phyloP scores from a whole-genome alignment of 2,888 invertebrate species.

The Achlya flavicornis region DNA sequence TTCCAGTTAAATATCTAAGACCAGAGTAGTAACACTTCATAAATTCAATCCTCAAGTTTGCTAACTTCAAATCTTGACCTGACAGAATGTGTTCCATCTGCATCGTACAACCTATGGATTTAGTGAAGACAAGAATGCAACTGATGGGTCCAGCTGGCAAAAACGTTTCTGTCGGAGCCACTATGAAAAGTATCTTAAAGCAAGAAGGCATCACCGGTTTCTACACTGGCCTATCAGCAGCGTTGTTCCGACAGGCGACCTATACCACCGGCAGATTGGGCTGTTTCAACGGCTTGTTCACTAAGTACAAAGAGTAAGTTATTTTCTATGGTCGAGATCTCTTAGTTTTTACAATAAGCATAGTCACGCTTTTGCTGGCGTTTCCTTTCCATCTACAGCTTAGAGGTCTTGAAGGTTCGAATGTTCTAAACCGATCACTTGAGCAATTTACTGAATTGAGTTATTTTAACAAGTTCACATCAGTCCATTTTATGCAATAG shows the following conservation, averaged over 20 bases:
- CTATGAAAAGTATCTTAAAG: conserved; percentile 86
- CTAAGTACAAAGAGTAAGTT: conserved; percentile 83
- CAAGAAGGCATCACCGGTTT: conserved; percentile 93
- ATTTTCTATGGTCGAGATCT: background rate
- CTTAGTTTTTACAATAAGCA: too few relatives aligned
- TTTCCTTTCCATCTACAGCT: too few relatives aligned
- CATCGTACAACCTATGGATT: conserved; percentile 60
- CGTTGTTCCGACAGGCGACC: conserved; percentile 96
- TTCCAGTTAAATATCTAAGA: too few relatives aligned
- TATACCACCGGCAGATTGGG: conserved; percentile 98
- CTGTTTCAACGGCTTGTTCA: conserved; percentile 94
- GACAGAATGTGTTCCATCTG: conserved; percentile 55
- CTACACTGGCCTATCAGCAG: conserved; percentile 95
- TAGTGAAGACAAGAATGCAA: conserved; percentile 66
- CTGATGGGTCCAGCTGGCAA: conserved; percentile 81
- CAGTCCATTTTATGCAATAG: too few relatives aligned
- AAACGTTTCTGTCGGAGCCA: conserved; percentile 86
- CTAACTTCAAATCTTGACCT: background rate
- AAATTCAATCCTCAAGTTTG: too few relatives aligned
- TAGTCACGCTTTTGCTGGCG: too few relatives aligned
- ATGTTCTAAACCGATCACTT: too few relatives aligned
- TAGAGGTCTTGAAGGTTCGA: too few relatives aligned
- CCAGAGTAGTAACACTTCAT: too few relatives aligned
- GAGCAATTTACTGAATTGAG: too few relatives aligned
- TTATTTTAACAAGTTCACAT: too few relatives aligned